These are phyloP conservation scores for Sinohyriopsis cumingii DNA, from an alignment of 2,888 invertebrate genomes.

Conservation along the genomic window DNA sequence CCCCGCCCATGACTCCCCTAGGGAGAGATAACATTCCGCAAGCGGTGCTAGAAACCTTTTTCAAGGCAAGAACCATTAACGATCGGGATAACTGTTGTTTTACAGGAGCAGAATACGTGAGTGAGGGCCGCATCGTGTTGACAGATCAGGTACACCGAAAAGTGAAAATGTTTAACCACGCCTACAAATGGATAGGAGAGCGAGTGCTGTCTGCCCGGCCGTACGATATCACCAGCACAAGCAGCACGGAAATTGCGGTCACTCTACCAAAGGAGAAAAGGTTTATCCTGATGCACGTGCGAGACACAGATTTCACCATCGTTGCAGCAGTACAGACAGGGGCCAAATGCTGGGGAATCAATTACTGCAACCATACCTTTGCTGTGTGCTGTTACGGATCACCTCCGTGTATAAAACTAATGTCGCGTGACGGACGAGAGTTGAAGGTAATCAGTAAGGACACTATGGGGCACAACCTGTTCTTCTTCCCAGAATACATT, in stretches of 20 bases:
- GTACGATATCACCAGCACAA: constrained; percentile 37
- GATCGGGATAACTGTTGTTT: constrained; percentile 46
- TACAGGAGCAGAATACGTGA: constrained; percentile 38
- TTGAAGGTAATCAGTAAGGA: constrained; percentile 39
- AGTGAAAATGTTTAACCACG: constrained; percentile 38
- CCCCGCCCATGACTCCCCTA: constrained; percentile 21
- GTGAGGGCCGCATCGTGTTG: constrained; percentile 36
- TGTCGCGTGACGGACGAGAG: constrained; percentile 47
- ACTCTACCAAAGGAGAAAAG: constrained; percentile 43
- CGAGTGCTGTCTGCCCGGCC: constrained; percentile 40
- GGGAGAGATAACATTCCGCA: constrained; percentile 21
- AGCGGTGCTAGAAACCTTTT: constrained; percentile 33
- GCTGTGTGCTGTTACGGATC: constrained; percentile 46
- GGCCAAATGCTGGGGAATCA: constrained; percentile 46
- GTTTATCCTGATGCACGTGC: constrained; percentile 36
- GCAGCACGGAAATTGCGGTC: constrained; percentile 35
- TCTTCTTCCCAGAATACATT: constrained; percentile 46
- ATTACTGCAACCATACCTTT: constrained; percentile 38
- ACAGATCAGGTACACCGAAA: constrained; percentile 45
- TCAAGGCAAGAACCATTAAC: constrained; percentile 36
- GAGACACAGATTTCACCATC: constrained; percentile 34
- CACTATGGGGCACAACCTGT: constrained; percentile 43
- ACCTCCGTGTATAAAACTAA: constrained; percentile 42
- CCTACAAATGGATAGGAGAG: constrained; percentile 37
- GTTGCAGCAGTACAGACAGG: constrained; percentile 42